These are phyloP conservation scores for Hemicentrotus pulcherrimus DNA, from an alignment of 35 echinoderm and acorn worm species.

Conservation along the genomic window DNA sequence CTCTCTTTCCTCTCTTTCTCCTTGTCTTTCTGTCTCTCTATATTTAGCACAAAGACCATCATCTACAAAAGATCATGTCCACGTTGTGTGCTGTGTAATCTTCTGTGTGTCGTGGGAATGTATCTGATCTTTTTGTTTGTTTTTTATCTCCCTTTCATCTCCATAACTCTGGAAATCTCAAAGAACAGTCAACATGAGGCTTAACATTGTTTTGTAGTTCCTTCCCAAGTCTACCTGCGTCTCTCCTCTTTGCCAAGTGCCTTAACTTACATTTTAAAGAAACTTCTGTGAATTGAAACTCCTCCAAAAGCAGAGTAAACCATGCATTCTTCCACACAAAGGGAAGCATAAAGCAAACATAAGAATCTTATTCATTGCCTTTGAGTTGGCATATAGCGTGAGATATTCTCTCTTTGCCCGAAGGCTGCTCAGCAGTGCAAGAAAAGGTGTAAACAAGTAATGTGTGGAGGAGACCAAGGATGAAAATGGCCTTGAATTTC, in stretches of 20 bases:
- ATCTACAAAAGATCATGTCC: not conserved
- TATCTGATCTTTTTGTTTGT: not conserved
- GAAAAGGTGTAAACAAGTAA: constrained; percentile 28
- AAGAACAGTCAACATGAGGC: not conserved
- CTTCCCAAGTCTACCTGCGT: not conserved
- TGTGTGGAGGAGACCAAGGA: constrained; percentile 36
- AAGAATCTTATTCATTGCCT: constrained; percentile 12
- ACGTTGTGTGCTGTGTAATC: not conserved
- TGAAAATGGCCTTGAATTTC: constrained; percentile 46
- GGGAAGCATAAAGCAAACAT: not conserved
- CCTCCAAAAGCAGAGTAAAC: not conserved
- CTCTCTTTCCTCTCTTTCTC: not conserved
- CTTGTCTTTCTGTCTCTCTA: not conserved
- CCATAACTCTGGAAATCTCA: not conserved
- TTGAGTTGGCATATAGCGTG: not conserved
- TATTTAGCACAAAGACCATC: not conserved
- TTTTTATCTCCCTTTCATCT: not conserved
- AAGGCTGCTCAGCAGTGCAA: constrained; percentile 45
- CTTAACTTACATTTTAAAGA: not conserved
- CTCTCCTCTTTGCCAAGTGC: not conserved
- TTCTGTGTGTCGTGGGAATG: not conserved
- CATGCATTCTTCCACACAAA: not conserved
- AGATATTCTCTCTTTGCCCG: constrained; percentile 20
- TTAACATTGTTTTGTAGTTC: not conserved
- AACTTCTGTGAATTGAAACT: not conserved